Evolutionary conservation across 2,113 vertebrate species (phyloP).

Genomic region (Pelmatolapia mariae): DNA sequence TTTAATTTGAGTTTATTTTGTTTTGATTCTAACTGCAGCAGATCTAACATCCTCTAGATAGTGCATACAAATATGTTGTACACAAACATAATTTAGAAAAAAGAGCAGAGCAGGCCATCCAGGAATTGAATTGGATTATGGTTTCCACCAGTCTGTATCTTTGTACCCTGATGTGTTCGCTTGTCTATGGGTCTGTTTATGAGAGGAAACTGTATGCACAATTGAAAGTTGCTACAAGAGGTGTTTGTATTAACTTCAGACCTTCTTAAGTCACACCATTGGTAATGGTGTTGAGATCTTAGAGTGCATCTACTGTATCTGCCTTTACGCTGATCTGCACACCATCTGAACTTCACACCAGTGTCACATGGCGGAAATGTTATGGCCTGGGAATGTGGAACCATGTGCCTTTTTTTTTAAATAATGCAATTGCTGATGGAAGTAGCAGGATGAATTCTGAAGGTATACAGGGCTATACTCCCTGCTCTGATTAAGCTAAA

Average conservation of each 20-base stretch:
- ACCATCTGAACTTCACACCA: neutral
- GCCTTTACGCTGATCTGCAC: neutral
- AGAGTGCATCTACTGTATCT: neutral
- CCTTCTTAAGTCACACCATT: neutral
- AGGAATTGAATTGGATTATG: neutral
- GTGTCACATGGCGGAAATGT: neutral
- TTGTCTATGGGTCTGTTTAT: neutral
- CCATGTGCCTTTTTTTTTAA: neutral
- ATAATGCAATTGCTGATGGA: neutral
- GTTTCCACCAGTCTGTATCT: neutral
- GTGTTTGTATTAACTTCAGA: neutral
- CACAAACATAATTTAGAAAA: neutral
- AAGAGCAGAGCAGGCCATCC: neutral
- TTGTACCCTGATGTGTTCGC: neutral
- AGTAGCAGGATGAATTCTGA: neutral
- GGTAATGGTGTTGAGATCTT: neutral
- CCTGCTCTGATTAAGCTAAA: neutral
- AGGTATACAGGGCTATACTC: neutral
- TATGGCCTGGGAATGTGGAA: neutral
- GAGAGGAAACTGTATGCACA: neutral
- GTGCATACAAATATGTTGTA: neutral
- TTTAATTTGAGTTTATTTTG: neutral
- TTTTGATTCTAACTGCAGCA: neutral
- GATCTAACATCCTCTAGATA: neutral
- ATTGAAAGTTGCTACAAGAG: neutral